These are phyloP conservation scores for Eulemur coronatus DNA, from an alignment of 2,797 vertebrate species.

Conservation along the genomic window DNA sequence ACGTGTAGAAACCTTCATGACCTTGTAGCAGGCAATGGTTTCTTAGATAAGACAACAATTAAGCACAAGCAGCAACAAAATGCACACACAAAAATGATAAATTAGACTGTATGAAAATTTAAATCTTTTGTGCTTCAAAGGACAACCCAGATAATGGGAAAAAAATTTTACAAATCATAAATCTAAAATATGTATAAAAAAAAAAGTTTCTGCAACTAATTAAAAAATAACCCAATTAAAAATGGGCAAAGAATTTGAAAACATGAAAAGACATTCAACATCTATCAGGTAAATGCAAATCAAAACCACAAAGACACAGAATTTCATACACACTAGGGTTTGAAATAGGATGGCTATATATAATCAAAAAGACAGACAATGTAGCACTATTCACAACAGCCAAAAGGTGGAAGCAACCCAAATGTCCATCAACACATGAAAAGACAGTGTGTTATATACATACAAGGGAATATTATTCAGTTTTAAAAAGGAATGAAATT, in stretches of 20 bases:
- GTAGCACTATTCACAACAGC: not conserved
- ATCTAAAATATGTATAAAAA: not conserved
- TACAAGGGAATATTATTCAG: not conserved
- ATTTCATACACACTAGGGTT: not conserved
- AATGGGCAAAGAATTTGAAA: not conserved
- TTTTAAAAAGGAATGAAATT: not conserved
- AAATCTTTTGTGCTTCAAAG: not conserved
- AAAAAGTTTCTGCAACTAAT: not conserved
- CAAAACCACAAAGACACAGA: not conserved
- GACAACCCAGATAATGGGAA: not conserved
- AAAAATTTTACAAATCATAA: not conserved
- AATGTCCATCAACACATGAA: not conserved
- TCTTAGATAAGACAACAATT: not conserved
- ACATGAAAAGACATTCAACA: not conserved
- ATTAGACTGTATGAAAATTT: not conserved
- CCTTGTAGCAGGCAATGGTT: not conserved
- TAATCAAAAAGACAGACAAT: not conserved
- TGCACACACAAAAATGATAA: not conserved
- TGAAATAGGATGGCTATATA: not conserved
- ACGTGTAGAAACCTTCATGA: not conserved
- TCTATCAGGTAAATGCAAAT: not conserved
- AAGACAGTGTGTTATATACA: not conserved
- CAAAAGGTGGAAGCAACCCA: not conserved
- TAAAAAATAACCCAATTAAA: not conserved
- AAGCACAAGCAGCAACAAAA: not conserved